Base-by-base conservation (phyloP, 2,888 invertebrate genomes). In the Bombylius discolor region DNA sequence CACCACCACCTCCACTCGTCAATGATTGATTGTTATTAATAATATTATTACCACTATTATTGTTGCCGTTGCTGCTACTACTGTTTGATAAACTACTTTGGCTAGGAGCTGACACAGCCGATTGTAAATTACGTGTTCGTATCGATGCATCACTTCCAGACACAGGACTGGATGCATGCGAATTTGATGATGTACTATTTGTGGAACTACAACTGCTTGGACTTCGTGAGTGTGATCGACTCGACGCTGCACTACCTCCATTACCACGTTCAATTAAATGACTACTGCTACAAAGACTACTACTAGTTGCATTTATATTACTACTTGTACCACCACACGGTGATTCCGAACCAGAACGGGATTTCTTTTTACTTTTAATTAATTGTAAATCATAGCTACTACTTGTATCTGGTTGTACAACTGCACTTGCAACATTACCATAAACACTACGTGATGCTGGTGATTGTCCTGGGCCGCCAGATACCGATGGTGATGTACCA, bases 151-250 rank as follows among this genome's bases (percentile, higher is more conserved):
- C 71, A 63, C 68, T 69, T 58, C 72, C 72, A 60, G 68, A 70
- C 55, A 69, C 67, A 59, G 73, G 72, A 65, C 72, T 73, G 65
- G 72, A 72, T 63, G 68, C 72, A 66, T 72, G 72, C 59, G 74
- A 73, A 68, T 71, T 71, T 57, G 72, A 72, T 49, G 68, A 67
- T 60, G 71, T 70, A 64, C 72, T 72, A 58, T 72, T 73, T 61
- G 74, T 73, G 56, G 73, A 73, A 66, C 74, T 73, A 61, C 72
- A 73, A 62, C 73, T 74, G 65, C 72, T 74, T 59, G 74, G 74
- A 58, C 74, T 74, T 52, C 78, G 75, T 54, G 79, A 78, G 67
- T 77, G 78, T 60, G 79, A 79, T 65, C 79, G 71, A 66, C 77
- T 78, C 59, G 78, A 79, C 56, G 77, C 75, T 63, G 78, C 78